Evolutionary conservation across 2,113 vertebrate genomes (phyloP).

Genomic region (Turnix velox): DNA sequence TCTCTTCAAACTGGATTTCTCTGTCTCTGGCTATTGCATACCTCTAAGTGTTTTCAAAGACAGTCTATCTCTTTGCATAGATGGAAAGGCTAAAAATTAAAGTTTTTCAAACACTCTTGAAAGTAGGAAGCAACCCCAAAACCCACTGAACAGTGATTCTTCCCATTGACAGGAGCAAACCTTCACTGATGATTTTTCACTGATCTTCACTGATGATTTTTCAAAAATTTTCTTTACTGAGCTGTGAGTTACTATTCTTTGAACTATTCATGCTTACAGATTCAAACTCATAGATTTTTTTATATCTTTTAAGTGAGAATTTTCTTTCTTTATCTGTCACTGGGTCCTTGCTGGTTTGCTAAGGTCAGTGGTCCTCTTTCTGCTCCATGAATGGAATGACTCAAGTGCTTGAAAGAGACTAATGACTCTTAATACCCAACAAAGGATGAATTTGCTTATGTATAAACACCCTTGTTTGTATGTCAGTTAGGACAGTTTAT

Average conservation of each 20-base stretch:
- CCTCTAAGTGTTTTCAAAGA: background rate
- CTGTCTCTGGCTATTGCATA: background rate
- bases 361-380: constrained; percentile 30
- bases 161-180: background rate
- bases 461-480: constrained; percentile 53
- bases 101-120: background rate
- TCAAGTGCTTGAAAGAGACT: constrained; percentile 53
- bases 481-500: constrained; percentile 27
- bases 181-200: too few species aligned
- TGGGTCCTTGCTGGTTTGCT: background rate
- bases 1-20: constrained; percentile 15
- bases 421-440: constrained; percentile 49
- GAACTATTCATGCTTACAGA: background rate
- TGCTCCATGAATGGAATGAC: constrained; percentile 23
- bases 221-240: background rate
- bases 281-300: background rate
- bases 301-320: background rate
- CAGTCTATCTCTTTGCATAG: background rate
- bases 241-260: background rate
- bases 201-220: rapidly evolving
- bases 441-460: constrained; percentile 57
- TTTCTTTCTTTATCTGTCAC: background rate
- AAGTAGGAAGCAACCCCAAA: background rate
- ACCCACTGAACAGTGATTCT: background rate
- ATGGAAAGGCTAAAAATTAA: background rate